Evolutionary conservation across 2,888 invertebrate genomes (phyloP), one percentile per base, ranked within the genome.

Genomic region (Pyralis farinalis): DNA sequence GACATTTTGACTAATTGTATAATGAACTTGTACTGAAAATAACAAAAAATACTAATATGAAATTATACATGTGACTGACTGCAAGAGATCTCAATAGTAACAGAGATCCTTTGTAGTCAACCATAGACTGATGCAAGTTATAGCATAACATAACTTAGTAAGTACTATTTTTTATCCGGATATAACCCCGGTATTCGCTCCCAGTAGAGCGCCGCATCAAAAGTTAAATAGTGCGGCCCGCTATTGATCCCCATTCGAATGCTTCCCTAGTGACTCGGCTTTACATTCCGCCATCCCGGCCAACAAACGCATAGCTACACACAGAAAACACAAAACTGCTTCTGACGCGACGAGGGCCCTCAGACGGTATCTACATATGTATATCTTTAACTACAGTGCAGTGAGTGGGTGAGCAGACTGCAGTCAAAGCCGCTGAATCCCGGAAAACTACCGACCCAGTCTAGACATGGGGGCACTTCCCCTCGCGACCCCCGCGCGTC

Each of bases 361-460:
- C 82, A 84, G 83, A 83, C 81, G 66, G 64, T 52, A 16, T 16
- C 3, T 16, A 16, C 50, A 51, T 58, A 58, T 46, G 58, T 70
- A 72, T 69, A 63, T 54, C 61, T 63, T 66, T 72, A 71, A 68
- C 55, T 72, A 78, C 60, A 76, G 64, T 84, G 84, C 85, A 82
- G 76, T 80, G 85, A 85, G 86, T 86, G 85, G 85, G 83, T 83
- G 80, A 84, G 67, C 76, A 74, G 76, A 82, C 85, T 87, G 87
- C 87, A 86, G 84, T 72, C 83, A 83, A 81, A 81, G 80, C 78
- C 74, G 78, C 81, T 84, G 87, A 85, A 88, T 85, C 87, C 87
- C 81, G 88, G 89, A 89, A 86, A 88, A 88, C 90, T 89, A 87
- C 86, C 89, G 88, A 90, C 90, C 89, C 89, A 89, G 89, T 90